Base-by-base conservation (phyloP, 2,113 vertebrate genomes). In the Xiphorhynchus elegans region DNA sequence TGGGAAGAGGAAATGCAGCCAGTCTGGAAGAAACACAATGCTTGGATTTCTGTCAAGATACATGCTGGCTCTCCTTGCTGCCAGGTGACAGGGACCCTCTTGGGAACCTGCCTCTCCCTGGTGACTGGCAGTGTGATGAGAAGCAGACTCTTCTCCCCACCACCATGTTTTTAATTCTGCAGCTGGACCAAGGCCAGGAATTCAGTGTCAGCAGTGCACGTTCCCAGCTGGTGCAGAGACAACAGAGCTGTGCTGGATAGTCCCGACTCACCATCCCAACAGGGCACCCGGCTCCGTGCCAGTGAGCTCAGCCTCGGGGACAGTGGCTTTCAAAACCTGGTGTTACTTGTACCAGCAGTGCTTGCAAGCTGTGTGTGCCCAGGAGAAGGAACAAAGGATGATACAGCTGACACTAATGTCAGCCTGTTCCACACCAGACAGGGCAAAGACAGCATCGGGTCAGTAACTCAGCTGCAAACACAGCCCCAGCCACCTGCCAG, bases 121-220 rank as follows among this genome's bases (percentile, higher is more conserved):
- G 29, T 8, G n/a, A 70, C 23, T 0, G 0, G 7, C 6, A 11
- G 33, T 0, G 0, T 7, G 14, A 14, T 10, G 26, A 84, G 63
- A 20, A 47, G 42, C 0, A 1, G 29, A 5, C 17, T 55, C 56
- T 78, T 50, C 33, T 64, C 52, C 29, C 50, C 66, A 50, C 2
- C 33, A 8, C 13, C 24, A 1, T 0, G 0, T 12, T 58, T 53
- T 76, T 33, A 62, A 24, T n/a, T 11, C 39, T 14, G 19, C 23
- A 35, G 3, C n/a, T 13, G 68, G 73, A 8, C 44, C 40, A 3
- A 24, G 11, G 75, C 7, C 40, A 85, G 59, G 56, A 73, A 55
- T 47, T 62, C 2, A 0, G 19, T 49, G 82, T 23, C 75, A 73
- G 63, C n/a, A 28, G 15, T 14, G 60, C 56, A 31, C 0, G 0